These are phyloP conservation scores for Amphipyra berbera DNA, from an alignment of 2,888 invertebrate genomes.

Conservation along the genomic window DNA sequence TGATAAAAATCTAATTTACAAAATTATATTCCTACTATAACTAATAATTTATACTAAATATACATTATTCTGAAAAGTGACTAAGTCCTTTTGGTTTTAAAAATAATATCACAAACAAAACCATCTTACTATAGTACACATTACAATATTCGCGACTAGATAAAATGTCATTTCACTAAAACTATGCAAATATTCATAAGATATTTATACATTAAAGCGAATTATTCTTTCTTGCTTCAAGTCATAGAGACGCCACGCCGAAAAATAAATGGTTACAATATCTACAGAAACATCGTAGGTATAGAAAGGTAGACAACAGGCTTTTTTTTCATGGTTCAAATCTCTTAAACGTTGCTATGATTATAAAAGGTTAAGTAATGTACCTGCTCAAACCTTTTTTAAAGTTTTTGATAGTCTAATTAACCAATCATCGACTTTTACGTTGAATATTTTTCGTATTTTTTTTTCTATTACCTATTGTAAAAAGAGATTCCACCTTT, in stretches of 20 bases:
- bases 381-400: too few relatives aligned
- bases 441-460: too few relatives aligned
- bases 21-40: slow-evolving; percentile 41
- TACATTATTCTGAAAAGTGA: slow-evolving; percentile 31
- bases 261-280: slow-evolving; percentile 28
- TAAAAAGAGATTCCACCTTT: not conserved
- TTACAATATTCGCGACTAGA: slow-evolving; percentile 41
- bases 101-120: slow-evolving; percentile 56
- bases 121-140: slow-evolving; percentile 29
- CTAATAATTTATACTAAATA: slow-evolving; percentile 44
- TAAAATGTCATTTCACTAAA: slow-evolving; percentile 52
- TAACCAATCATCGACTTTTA: too few relatives aligned
- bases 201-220: slow-evolving; percentile 59
- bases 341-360: too few relatives aligned
- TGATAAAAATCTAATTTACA: slow-evolving; percentile 46
- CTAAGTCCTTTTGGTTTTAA: slow-evolving; percentile 30
- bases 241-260: slow-evolving; percentile 23
- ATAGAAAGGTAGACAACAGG: slow-evolving; percentile 7
- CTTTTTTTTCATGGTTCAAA: not conserved
- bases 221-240: slow-evolving; percentile 38
- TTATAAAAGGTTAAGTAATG: too few relatives aligned
- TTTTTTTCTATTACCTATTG: too few relatives aligned
- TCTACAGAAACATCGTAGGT: slow-evolving; percentile 8
- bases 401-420: too few relatives aligned
- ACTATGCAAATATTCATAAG: slow-evolving; percentile 66